Evolutionary conservation across 2,113 vertebrate species (phyloP).

Genomic region (Oryzias celebensis): DNA sequence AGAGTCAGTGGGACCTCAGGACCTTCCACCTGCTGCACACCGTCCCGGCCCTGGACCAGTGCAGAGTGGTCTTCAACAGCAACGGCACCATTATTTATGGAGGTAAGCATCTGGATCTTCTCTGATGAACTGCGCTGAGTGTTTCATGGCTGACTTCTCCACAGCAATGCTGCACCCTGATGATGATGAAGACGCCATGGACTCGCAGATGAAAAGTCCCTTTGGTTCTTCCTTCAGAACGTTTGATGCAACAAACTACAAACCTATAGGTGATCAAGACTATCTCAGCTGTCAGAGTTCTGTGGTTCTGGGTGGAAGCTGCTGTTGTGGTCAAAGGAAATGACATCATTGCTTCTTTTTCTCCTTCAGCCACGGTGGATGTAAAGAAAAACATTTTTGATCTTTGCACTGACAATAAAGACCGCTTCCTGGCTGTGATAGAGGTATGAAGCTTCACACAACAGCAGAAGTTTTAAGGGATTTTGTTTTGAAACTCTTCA

Average conservation of each 20-base stretch:
- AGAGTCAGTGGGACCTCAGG: slow-evolving; percentile 91
- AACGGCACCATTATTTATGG: slow-evolving; percentile 96
- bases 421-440: slow-evolving; percentile 95
- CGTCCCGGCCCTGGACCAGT: slow-evolving; percentile 94
- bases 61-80: slow-evolving; percentile 95
- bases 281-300: no score
- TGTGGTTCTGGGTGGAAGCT: background rate
- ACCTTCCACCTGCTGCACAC: slow-evolving; percentile 95
- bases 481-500: background rate
- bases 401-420: slow-evolving; percentile 93
- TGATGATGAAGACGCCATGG: slow-evolving; percentile 91
- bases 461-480: no score
- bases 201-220: slow-evolving; percentile 95
- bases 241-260: slow-evolving; percentile 97
- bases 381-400: slow-evolving; percentile 97
- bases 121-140: background rate
- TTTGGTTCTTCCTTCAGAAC: slow-evolving; percentile 97
- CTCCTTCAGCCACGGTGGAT: slow-evolving; percentile 88
- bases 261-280: slow-evolving; percentile 85
- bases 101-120: slow-evolving; percentile 73
- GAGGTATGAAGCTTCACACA: slow-evolving; percentile 78
- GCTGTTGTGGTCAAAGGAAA: background rate
- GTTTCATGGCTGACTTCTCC: background rate
- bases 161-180: slow-evolving; percentile 94
- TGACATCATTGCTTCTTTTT: background rate